A percentile compares a stretch with the other conserved stretches of the same genome.
phyloP scores from a whole-genome alignment of 2,113 vertebrate species.

The Stictonetta naevosa region DNA sequence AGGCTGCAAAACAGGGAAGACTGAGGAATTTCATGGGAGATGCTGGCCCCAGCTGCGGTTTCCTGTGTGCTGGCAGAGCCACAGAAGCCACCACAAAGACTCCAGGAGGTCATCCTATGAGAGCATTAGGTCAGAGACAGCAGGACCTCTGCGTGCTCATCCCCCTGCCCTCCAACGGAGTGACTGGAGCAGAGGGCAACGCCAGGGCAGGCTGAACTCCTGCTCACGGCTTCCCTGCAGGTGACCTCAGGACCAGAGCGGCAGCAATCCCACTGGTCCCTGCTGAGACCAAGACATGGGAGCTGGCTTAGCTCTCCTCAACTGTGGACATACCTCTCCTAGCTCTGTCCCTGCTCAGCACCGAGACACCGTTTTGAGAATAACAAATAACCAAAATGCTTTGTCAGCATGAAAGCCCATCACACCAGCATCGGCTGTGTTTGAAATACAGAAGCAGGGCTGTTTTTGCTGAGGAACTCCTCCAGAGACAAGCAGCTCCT shows the following conservation, averaged over 20 bases:
- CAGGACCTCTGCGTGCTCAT: neutral
- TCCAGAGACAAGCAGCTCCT: conserved; percentile 57
- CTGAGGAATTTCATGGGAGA: neutral
- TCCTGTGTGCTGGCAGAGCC: neutral
- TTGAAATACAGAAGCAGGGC: conserved; percentile 28
- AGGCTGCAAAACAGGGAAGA: neutral
- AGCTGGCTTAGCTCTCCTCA: neutral
- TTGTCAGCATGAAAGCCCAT: conserved; percentile 37
- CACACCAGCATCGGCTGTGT: neutral
- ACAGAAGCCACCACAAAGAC: neutral
- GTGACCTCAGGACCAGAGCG: neutral
- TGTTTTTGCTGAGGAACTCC: conserved; percentile 60
- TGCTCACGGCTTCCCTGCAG: neutral
- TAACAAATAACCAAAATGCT: conserved; percentile 39
- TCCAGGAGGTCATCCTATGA: neutral
- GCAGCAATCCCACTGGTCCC: neutral
- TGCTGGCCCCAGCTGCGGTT: neutral
- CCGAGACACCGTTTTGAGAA: neutral
- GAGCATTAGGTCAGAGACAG: neutral
- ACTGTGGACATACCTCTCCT: neutral
- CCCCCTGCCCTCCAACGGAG: neutral
- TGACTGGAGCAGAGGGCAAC: neutral
- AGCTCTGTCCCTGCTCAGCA: neutral
- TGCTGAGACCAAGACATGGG: neutral
- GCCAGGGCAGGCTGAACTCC: neutral